A percentile compares a stretch with the other conserved stretches of the same genome.
phyloP scores from a whole-genome alignment of 2,113 vertebrate genomes.

The Gorsachius goisagi region DNA sequence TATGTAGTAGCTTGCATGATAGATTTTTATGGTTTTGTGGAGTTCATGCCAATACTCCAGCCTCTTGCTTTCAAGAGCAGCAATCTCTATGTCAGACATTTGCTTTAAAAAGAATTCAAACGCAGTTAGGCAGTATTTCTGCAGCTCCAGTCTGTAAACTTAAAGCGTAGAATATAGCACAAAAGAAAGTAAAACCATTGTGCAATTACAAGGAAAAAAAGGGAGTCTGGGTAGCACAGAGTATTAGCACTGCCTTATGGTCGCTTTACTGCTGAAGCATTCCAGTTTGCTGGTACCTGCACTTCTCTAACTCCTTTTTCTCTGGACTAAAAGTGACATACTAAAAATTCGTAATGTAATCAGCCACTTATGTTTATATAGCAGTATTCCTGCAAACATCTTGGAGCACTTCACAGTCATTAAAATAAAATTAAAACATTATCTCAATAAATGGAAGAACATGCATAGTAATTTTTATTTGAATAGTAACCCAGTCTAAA shows the following conservation, averaged over 20 bases:
- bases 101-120: background rate
- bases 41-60: background rate
- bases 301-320: background rate
- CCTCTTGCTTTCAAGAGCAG: background rate
- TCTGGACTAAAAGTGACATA: background rate
- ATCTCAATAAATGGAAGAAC: conserved; percentile 21
- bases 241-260: background rate
- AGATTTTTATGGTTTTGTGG: background rate
- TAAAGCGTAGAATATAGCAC: background rate
- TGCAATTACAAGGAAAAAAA: background rate
- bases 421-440: conserved; percentile 53
- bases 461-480: conserved; percentile 17
- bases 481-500: conserved; percentile 6
- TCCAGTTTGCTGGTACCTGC: background rate
- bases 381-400: background rate
- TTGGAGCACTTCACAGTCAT: background rate
- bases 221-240: background rate
- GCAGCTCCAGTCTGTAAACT: background rate
- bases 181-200: background rate
- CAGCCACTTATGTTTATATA: background rate
- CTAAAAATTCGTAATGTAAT: background rate
- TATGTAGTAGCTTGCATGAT: background rate
- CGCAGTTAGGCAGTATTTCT: background rate
- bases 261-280: background rate
- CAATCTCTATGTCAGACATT: background rate